phyloP scores from a whole-genome alignment of 2,113 vertebrate species.

The Pseudopipra pipra region DNA sequence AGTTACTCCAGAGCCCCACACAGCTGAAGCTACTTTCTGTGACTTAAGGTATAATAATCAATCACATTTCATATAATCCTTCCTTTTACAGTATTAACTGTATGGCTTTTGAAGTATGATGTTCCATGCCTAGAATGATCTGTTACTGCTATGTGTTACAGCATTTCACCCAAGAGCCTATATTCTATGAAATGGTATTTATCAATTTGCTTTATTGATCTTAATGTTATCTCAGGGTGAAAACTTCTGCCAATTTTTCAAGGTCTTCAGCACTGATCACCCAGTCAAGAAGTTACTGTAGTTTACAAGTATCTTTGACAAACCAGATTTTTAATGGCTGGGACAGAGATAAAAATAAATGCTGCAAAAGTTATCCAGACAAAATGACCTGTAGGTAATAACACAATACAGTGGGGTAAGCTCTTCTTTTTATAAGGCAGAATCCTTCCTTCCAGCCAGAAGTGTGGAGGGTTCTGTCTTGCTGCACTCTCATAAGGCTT shows the following conservation, averaged over 20 bases:
- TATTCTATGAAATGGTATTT: slow-evolving; percentile 9
- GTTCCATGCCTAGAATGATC: neutral
- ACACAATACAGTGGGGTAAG: neutral
- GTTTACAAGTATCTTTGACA: neutral
- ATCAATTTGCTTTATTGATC: slow-evolving; percentile 53
- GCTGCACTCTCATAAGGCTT: neutral
- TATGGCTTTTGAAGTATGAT: neutral
- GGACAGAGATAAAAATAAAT: slow-evolving; percentile 1
- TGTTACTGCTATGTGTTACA: neutral
- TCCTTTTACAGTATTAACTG: neutral
- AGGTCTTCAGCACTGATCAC: neutral
- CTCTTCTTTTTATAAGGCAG: neutral
- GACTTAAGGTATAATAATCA: neutral
- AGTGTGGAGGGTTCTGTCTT: neutral
- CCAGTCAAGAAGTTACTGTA: neutral
- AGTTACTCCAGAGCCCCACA: neutral
- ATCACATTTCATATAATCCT: neutral
- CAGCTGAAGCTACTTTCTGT: neutral
- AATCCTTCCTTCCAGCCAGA: neutral
- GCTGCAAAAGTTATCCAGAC: neutral
- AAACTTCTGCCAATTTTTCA: slow-evolving; percentile 28
- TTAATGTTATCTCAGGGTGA: neutral
- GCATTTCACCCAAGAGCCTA: neutral
- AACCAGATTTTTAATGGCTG: neutral
- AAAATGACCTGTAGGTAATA: neutral